Evolutionary conservation across 2,113 vertebrate species (phyloP).

Genomic region (Caloenas nicobarica): DNA sequence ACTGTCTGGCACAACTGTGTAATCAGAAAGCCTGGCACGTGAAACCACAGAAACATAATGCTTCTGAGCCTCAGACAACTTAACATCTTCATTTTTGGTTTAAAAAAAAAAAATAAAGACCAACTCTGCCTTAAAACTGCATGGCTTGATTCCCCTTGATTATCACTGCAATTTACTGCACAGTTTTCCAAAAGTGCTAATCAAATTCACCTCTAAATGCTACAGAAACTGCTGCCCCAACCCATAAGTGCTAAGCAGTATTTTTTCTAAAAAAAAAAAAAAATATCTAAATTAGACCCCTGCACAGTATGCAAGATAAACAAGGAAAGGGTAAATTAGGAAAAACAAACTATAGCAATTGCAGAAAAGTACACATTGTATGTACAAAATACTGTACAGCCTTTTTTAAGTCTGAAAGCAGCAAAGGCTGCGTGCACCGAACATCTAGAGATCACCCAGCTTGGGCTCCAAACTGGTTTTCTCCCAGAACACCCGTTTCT

Average conservation of each 20-base stretch:
- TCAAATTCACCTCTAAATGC: slow-evolving; percentile 51
- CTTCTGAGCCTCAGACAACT: not conserved
- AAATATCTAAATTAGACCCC: slow-evolving; percentile 54
- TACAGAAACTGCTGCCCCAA: slow-evolving; percentile 35
- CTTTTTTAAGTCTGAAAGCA: not conserved
- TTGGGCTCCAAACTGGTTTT: not conserved
- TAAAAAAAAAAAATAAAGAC: not conserved
- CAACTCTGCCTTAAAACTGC: not conserved
- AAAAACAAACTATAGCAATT: slow-evolving; percentile 4
- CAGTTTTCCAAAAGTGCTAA: slow-evolving; percentile 17
- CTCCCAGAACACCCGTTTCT: not conserved
- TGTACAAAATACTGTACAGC: not conserved
- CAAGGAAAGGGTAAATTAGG: slow-evolving; percentile 60
- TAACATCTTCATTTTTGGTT: not conserved
- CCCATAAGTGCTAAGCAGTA: slow-evolving; percentile 45
- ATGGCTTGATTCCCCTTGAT: not conserved
- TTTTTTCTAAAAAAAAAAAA: not conserved
- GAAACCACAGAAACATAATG: not conserved
- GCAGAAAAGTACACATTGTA: not conserved
- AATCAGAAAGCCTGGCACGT: not conserved
- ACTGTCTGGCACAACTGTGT: not conserved
- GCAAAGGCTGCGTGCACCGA: not conserved
- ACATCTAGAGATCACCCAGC: not conserved
- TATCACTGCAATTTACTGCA: slow-evolving; percentile 14
- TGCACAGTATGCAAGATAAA: not conserved